Percentiles rank a stretch among this genome's conserved stretches.
These are phyloP conservation scores for Halictus ligatus DNA, from an alignment of 2,888 invertebrate species.

Conservation along the genomic window DNA sequence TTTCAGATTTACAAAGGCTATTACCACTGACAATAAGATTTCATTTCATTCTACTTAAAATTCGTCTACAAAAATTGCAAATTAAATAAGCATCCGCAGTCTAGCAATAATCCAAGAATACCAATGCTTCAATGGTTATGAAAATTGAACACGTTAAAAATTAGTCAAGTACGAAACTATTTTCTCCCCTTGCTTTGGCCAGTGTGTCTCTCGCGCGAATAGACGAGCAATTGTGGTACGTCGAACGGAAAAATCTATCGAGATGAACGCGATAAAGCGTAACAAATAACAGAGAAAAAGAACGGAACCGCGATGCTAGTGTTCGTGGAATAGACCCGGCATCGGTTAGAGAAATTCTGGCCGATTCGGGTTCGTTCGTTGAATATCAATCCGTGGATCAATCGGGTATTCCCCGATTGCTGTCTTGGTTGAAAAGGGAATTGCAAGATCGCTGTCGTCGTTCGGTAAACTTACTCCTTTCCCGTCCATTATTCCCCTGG, in stretches of 20 bases:
- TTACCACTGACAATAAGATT: no score
- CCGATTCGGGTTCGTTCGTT: conserved; percentile 3
- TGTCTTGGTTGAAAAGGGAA: conserved; percentile 39
- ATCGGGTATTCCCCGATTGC: conserved; percentile 40
- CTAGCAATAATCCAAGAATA: no score
- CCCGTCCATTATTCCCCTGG: conserved; percentile 35
- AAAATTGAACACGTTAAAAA: no score
- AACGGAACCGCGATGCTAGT: conserved; percentile 10
- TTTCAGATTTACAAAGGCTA: no score
- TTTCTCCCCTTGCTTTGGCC: background rate
- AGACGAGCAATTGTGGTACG: background rate
- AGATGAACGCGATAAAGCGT: conserved; percentile 68
- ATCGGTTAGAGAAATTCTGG: background rate
- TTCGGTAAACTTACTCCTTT: conserved; percentile 69
- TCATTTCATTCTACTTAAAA: no score
- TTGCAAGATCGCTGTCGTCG: conserved; percentile 56
- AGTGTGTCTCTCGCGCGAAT: background rate
- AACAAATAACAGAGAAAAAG: conserved; percentile 34
- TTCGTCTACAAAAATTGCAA: no score
- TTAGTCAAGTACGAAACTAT: no score
- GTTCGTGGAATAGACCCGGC: background rate
- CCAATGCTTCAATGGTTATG: no score
- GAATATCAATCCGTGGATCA: conserved; percentile 47
- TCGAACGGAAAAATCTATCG: background rate
- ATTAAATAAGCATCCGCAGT: no score